Percentiles rank a stretch among this genome's conserved stretches.
Conservation (phyloP, 2,888 invertebrate genomes). For the Pyralis farinalis region DNA sequence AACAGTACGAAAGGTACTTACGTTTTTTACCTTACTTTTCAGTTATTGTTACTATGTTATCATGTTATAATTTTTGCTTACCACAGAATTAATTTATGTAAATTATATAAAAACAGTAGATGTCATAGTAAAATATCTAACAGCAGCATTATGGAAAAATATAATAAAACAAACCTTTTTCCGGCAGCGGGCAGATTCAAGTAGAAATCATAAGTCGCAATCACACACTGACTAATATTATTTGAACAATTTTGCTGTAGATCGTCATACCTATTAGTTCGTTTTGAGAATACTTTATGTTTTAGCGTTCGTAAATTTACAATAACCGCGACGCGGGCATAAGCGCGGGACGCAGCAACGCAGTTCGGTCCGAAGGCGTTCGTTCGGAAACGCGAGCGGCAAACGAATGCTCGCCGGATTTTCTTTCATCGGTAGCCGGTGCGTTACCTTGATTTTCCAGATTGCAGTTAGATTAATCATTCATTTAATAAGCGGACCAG, state of each 20-base stretch:
- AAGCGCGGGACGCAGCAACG: constrained; percentile 10
- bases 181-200: no score
- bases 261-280: constrained; percentile 62
- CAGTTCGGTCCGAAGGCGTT: constrained; percentile 25
- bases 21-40: no score
- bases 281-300: neutral
- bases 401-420: constrained; percentile 45
- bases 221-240: constrained; percentile 72
- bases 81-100: no score
- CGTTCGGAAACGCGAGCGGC: constrained; percentile 43
- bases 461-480: constrained; percentile 16
- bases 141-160: no score
- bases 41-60: no score
- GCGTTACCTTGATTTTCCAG: constrained; percentile 62
- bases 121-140: no score
- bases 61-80: no score
- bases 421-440: constrained; percentile 41
- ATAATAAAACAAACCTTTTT: neutral
- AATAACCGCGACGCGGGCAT: no score
- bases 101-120: no score
- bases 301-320: constrained; percentile 1
- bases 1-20: no score
- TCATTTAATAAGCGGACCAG: constrained; percentile 4
- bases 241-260: constrained; percentile 76
- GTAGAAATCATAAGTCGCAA: neutral